These are phyloP conservation scores for Agriopis marginaria DNA, from an alignment of 2,888 invertebrate species.

Conservation along the genomic window DNA sequence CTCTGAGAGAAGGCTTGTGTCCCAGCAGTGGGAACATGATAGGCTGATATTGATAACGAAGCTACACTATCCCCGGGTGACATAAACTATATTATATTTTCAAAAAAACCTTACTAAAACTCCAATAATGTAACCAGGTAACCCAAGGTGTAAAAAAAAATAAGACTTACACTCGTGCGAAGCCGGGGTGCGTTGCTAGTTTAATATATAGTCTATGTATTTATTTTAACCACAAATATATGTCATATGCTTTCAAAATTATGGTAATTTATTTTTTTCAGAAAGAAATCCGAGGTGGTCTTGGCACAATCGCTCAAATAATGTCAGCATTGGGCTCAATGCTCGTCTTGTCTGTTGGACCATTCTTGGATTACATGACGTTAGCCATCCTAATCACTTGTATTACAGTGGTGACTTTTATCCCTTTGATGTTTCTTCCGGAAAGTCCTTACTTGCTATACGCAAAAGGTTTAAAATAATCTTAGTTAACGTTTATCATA, in stretches of 20 bases:
- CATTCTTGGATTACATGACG: conserved; percentile 55
- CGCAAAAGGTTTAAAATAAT: conserved; percentile 59
- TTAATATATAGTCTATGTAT: too few relatives aligned
- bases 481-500: not conserved
- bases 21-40: too few relatives aligned
- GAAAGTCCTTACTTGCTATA: conserved; percentile 64
- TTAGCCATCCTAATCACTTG: conserved; percentile 41
- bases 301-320: conserved; percentile 62
- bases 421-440: conserved; percentile 60
- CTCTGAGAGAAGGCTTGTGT: too few relatives aligned
- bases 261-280: conserved; percentile 42
- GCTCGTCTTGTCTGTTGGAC: conserved; percentile 57
- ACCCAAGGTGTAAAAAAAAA: too few relatives aligned
- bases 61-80: too few relatives aligned
- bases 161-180: too few relatives aligned
- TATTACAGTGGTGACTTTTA: conserved; percentile 38
- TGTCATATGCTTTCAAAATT: not conserved
- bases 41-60: too few relatives aligned
- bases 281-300: conserved; percentile 63
- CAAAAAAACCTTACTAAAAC: too few relatives aligned
- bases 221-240: not conserved
- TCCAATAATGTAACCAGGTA: too few relatives aligned
- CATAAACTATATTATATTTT: too few relatives aligned
- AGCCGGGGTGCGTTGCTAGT: too few relatives aligned
- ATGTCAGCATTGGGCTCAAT: conserved; percentile 57